Conservation (phyloP, 1,140 invertebrate species). For the Stenopsyche tienmushanensis region DNA sequence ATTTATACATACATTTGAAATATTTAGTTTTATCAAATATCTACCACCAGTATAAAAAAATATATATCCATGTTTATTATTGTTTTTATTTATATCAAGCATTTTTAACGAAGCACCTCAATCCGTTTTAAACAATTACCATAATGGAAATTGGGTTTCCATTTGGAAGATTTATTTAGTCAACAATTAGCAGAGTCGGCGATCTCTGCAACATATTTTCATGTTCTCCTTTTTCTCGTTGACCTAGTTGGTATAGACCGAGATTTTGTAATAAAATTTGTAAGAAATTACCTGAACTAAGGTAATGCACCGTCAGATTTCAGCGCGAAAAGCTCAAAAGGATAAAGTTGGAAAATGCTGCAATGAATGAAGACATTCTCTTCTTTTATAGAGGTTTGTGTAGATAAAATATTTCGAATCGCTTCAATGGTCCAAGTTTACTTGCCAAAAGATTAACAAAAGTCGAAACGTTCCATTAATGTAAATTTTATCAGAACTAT, state of each 20-base stretch:
- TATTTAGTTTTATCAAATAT: no score
- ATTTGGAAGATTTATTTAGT: no score
- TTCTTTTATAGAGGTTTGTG: not conserved
- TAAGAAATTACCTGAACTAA: conserved; percentile 17
- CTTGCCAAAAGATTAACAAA: not conserved
- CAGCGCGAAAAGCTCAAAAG: not conserved
- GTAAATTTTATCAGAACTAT: not conserved
- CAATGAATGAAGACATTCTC: conserved; percentile 15
- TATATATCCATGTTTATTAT: no score
- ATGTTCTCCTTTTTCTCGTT: not conserved
- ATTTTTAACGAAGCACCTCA: no score
- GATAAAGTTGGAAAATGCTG: not conserved
- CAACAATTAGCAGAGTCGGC: no score
- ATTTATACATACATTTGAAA: no score
- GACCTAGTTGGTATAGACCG: conserved; percentile 5
- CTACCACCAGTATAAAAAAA: no score
- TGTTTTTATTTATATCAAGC: no score
- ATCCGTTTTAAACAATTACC: no score
- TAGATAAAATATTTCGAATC: not conserved
- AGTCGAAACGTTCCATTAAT: not conserved
- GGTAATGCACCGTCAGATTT: conserved; percentile 16
- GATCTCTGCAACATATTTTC: not conserved
- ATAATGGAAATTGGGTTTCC: no score
- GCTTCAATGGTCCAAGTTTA: not conserved
- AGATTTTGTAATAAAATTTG: conserved; percentile 24